phyloP scores from a whole-genome alignment of 2,113 vertebrate genomes.

The Fregata magnificens region DNA sequence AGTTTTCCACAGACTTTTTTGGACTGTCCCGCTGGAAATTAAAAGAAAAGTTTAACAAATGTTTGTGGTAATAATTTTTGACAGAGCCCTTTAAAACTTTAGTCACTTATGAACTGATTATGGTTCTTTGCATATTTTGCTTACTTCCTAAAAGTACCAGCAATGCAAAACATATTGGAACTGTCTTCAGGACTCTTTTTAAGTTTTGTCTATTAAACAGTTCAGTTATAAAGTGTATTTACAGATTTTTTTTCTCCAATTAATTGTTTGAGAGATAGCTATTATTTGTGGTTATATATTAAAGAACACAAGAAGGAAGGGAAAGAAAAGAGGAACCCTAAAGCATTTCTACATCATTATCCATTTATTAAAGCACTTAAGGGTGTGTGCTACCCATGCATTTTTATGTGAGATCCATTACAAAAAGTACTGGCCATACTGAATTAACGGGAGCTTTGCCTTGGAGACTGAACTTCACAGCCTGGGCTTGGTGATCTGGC shows the following conservation, averaged over 20 bases:
- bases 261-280: not conserved
- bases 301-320: not conserved
- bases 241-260: not conserved
- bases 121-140: not conserved
- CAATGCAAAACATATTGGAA: not conserved
- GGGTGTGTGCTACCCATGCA: not conserved
- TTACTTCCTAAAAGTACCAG: not conserved
- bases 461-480: not conserved
- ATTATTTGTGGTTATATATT: not conserved
- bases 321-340: not conserved
- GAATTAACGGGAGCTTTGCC: not conserved
- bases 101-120: not conserved
- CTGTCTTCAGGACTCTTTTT: not conserved
- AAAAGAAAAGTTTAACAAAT: not conserved
- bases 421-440: not conserved
- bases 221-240: not conserved
- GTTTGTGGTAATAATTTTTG: not conserved
- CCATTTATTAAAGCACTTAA: not conserved
- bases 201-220: not conserved
- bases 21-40: rapidly evolving
- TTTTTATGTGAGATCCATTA: not conserved
- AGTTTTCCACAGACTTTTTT: not conserved
- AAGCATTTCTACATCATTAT: not conserved
- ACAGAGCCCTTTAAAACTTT: not conserved
- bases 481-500: not conserved